Conservation (phyloP, 2,888 invertebrate genomes). For the Drosophila kuntzei region DNA sequence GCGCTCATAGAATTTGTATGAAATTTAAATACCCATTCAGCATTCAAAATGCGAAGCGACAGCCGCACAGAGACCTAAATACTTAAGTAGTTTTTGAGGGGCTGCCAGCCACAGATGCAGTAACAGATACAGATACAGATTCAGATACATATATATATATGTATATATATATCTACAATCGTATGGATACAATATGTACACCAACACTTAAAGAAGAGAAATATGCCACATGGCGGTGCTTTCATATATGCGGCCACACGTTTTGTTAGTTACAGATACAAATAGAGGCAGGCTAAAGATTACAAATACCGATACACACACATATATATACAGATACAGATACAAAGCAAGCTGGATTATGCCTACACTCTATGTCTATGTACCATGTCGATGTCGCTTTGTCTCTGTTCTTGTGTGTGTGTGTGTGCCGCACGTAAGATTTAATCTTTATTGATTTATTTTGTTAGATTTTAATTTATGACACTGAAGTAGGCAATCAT, state of each 20-base stretch:
- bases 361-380: conserved; percentile 42
- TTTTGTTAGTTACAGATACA: conserved; percentile 72
- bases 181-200: conserved; percentile 22
- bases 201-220: conserved; percentile 25
- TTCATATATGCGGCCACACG: conserved; percentile 75
- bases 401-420: conserved; percentile 29
- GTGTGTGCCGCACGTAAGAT: conserved; percentile 71
- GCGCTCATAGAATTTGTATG: conserved; percentile 80
- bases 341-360: conserved; percentile 70
- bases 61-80: conserved; percentile 80
- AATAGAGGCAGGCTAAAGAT: conserved; percentile 52
- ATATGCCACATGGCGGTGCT: conserved; percentile 65
- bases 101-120: conserved; percentile 51
- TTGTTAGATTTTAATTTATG: conserved; percentile 83
- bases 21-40: conserved; percentile 82
- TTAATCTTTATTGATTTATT: conserved; percentile 85
- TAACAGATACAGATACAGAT: conserved; percentile 28
- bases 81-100: conserved; percentile 80
- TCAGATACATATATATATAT: conserved; percentile 23
- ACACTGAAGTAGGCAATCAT: conserved; percentile 78
- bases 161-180: conserved; percentile 15
- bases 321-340: conserved; percentile 42
- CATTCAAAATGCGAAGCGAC: conserved; percentile 81
- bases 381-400: conserved; percentile 18
- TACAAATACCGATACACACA: conserved; percentile 57